A percentile compares a stretch with the other conserved stretches of the same genome.
Evolutionary conservation across 2,888 invertebrate genomes (phyloP).

Genomic region (Agapostemon virescens): DNA sequence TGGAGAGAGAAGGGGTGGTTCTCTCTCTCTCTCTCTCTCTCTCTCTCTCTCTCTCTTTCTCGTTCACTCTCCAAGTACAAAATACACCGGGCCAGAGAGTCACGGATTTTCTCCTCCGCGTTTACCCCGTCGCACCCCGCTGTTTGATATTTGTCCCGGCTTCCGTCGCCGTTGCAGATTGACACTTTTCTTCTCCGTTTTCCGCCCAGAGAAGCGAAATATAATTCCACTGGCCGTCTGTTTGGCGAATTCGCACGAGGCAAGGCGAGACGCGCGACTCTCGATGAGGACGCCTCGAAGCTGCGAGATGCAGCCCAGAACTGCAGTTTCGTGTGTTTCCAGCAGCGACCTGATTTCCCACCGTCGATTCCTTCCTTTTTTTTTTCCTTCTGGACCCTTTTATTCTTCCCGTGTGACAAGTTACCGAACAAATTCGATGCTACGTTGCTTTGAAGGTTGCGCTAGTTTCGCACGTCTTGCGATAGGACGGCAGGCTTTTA

Average conservation of each 20-base stretch:
- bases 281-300: conserved; percentile 13
- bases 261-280: background rate
- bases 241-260: conserved; percentile 13
- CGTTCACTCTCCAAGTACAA: conserved; percentile 1
- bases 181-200: conserved; percentile 26
- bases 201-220: conserved; percentile 27
- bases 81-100: conserved; percentile 15
- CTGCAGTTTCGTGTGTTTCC: background rate
- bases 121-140: background rate
- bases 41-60: background rate
- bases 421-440: background rate
- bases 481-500: background rate
- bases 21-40: background rate
- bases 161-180: conserved; percentile 19
- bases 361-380: conserved; percentile 7
- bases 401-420: background rate
- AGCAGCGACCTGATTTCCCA: background rate
- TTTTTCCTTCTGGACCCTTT: background rate
- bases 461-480: background rate
- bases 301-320: background rate
- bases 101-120: conserved; percentile 19
- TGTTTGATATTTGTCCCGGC: conserved; percentile 36
- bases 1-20: background rate
- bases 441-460: background rate
- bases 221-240: conserved; percentile 34